Base-by-base conservation (phyloP, 2,888 invertebrate genomes). In the Drosophila kambysellisi region DNA sequence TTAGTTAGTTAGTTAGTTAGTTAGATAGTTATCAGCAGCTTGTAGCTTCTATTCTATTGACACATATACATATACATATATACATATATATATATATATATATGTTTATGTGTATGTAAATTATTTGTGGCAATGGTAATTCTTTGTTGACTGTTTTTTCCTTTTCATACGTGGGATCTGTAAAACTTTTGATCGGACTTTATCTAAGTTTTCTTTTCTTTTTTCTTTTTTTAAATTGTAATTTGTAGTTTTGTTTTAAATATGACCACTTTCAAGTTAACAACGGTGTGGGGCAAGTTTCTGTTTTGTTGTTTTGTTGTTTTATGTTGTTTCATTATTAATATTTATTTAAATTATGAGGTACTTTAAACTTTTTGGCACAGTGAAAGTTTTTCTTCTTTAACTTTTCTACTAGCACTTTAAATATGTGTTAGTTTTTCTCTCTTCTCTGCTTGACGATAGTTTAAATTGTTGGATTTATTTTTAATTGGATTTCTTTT, bases 291-390 rank as follows among this genome's bases (percentile, higher is more conserved):
- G 76, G 76, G 68, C 74, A 68, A 68, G 67, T 70, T 76, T 54
- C 62, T 61, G 48, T 63, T 56, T 72, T 57, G 48, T 63, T 63
- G 73, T 74, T 71, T 79, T 73, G 2, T 76, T 59, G 76, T 25
- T 54, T 65, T 63, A 65, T 48, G 79, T 71, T 62, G 48, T 60
- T 63, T 54, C 66, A 70, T 73, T 74, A 76, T 82, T 88, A 81
- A 72, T 74, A 82, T 83, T 82, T 89, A 88, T 87, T 89, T 88
- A 92, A 91, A 94, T 95, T 94, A 95, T 96, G 96, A 96, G 96
- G 96, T 96, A 96, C 95, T 95, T 94, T 95, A 92, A 94, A 96
- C 88, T 88, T 95, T 93, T 96, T 96, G 96, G 96, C 96, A 96
- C 96, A 95, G 95, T 95, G 95, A 95, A 95, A 95, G 94, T 95